These are phyloP conservation scores for Netelia virgata DNA, from an alignment of 2,888 invertebrate genomes.

Conservation along the genomic window DNA sequence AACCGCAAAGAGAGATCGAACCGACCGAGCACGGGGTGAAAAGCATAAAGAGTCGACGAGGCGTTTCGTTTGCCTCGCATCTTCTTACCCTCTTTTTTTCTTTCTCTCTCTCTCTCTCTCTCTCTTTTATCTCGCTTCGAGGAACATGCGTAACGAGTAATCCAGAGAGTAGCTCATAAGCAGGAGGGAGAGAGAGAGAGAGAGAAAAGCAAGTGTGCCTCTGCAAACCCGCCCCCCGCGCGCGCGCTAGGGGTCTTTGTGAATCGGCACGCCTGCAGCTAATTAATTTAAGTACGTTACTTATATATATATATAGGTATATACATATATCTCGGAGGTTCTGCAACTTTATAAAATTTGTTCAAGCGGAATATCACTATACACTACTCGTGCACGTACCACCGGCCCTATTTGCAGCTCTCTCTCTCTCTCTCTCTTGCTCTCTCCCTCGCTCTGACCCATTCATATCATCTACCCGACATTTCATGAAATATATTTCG, in stretches of 20 bases:
- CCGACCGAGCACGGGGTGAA: not conserved
- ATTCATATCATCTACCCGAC: not conserved
- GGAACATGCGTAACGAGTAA: slow-evolving; percentile 16
- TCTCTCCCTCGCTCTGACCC: not conserved
- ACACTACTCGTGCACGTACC: not conserved
- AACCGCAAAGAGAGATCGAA: not conserved
- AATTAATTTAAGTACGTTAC: slow-evolving; percentile 50
- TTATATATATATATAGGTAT: slow-evolving; percentile 9
- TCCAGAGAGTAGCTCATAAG: slow-evolving; percentile 6
- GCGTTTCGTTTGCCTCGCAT: slow-evolving; percentile 5
- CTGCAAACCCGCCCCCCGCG: not conserved
- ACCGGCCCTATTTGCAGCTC: not conserved
- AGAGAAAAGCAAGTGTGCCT: not conserved
- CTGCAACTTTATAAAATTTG: slow-evolving; percentile 46
- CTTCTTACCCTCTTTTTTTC: not conserved
- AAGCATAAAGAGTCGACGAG: not conserved
- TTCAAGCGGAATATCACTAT: slow-evolving; percentile 25
- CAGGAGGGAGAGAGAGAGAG: not conserved
- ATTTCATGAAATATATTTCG: not conserved
- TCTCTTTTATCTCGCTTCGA: slow-evolving; percentile 20
- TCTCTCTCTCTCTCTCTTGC: no score
- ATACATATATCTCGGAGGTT: slow-evolving; percentile 7
- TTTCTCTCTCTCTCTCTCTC: slow-evolving; percentile 14
- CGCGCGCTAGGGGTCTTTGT: slow-evolving; percentile 25
- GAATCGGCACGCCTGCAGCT: slow-evolving; percentile 56